phyloP scores from a whole-genome alignment of 2,797 vertebrate genomes.

The Acipenser ruthenus region DNA sequence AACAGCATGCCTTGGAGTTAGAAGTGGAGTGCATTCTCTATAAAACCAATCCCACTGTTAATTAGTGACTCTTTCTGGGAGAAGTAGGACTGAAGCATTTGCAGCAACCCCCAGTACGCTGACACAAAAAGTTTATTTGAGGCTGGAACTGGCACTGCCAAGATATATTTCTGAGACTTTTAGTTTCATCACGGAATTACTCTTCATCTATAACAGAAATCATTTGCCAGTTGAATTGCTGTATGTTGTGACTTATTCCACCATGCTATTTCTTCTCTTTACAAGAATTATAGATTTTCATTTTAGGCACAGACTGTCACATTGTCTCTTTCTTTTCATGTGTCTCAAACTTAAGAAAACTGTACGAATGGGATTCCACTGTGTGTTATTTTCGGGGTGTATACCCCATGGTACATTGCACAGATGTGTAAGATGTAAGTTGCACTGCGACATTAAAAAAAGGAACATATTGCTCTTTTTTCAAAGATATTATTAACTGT shows the following conservation, averaged over 20 bases:
- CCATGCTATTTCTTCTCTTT: too few species aligned
- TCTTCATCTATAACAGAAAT: background rate
- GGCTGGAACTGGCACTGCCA: background rate
- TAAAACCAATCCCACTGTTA: background rate
- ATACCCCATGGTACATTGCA: constrained; percentile 87
- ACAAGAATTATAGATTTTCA: background rate
- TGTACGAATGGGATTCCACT: constrained; percentile 78
- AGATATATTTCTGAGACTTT: background rate
- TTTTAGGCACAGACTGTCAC: constrained; percentile 65
- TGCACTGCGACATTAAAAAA: constrained; percentile 94
- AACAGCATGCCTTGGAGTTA: background rate
- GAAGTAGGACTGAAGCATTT: background rate
- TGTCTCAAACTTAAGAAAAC: constrained; percentile 67
- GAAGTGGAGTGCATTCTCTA: background rate
- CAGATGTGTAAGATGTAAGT: constrained; percentile 90
- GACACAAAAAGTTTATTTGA: background rate
- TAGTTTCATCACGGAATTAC: background rate
- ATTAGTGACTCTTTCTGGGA: background rate
- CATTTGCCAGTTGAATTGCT: background rate
- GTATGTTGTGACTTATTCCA: background rate
- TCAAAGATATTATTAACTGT: constrained; percentile 81
- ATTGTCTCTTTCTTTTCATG: constrained; percentile 50
- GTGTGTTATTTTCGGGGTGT: constrained; percentile 83
- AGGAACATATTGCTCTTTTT: constrained; percentile 90
- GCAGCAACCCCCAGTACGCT: background rate